Evolutionary conservation across 2,113 vertebrate species (phyloP).

Genomic region (Sterrhoptilus dennistouni): DNA sequence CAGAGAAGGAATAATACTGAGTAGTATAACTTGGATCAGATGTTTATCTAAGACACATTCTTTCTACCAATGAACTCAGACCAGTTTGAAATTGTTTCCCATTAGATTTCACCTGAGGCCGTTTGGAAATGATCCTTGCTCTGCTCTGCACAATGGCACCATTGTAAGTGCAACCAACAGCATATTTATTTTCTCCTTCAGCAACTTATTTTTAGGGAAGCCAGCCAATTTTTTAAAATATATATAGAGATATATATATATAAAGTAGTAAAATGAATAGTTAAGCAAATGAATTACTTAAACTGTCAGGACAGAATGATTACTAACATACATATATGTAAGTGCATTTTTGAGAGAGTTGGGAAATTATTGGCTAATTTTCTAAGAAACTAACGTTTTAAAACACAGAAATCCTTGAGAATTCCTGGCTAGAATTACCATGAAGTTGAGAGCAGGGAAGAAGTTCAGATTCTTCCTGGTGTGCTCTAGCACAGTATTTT

Average conservation of each 20-base stretch:
- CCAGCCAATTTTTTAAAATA: conserved; percentile 6
- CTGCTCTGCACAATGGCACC: conserved; percentile 70
- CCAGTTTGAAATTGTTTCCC: conserved; percentile 75
- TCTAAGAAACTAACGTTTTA: neutral
- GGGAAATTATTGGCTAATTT: neutral
- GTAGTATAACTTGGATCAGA: conserved; percentile 75
- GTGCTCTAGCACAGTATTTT: neutral
- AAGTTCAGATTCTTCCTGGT: neutral
- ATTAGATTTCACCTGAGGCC: conserved; percentile 79
- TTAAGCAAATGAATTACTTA: conserved; percentile 44
- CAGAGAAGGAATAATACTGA: conserved; percentile 68
- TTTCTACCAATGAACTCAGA: conserved; percentile 70
- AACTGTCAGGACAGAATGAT: conserved; percentile 6
- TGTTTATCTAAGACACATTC: conserved; percentile 77
- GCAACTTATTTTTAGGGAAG: conserved; percentile 63
- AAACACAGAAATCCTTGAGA: neutral
- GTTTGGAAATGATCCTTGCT: conserved; percentile 74
- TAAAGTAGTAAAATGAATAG: conserved; percentile 50
- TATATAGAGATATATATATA: neutral
- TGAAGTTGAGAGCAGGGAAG: neutral
- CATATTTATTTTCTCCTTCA: conserved; percentile 72
- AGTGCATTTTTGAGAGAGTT: neutral
- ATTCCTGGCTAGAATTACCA: neutral
- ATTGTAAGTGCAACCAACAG: conserved; percentile 72
- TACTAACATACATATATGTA: neutral